Conservation (phyloP, 1,140 invertebrate species). For the Medauroidea extradentata region DNA sequence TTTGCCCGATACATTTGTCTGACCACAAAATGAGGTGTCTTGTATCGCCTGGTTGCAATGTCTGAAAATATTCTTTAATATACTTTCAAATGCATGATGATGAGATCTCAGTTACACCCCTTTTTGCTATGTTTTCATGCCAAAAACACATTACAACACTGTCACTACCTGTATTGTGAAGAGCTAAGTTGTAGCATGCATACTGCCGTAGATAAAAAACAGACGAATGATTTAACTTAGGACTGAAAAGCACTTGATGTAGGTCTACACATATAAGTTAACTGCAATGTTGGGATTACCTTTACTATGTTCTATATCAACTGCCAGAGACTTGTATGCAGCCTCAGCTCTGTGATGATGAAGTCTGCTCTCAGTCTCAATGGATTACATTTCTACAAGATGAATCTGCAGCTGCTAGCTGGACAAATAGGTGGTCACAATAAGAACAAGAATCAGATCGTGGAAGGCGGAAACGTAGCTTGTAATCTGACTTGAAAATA, state of each 20-base stretch:
- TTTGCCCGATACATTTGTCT: background rate
- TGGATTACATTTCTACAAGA: background rate
- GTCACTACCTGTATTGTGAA: no score
- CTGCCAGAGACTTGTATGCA: background rate
- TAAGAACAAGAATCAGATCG: no score
- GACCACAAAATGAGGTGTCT: no score
- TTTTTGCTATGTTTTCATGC: background rate
- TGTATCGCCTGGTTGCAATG: background rate
- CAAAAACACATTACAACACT: background rate
- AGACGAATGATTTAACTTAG: no score
- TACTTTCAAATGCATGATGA: background rate
- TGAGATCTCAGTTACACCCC: background rate
- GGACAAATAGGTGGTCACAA: no score
- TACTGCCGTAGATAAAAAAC: no score
- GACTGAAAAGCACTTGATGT: no score
- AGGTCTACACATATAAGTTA: background rate
- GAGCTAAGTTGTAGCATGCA: no score
- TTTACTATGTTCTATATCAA: background rate
- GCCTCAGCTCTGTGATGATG: background rate
- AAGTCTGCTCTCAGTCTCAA: background rate
- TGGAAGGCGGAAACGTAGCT: no score
- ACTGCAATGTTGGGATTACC: background rate
- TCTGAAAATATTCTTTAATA: background rate
- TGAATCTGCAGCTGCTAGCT: no score
- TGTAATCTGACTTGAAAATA: no score